Evolutionary conservation across 2,113 vertebrate species (phyloP).

Genomic region (Caracal caracal): DNA sequence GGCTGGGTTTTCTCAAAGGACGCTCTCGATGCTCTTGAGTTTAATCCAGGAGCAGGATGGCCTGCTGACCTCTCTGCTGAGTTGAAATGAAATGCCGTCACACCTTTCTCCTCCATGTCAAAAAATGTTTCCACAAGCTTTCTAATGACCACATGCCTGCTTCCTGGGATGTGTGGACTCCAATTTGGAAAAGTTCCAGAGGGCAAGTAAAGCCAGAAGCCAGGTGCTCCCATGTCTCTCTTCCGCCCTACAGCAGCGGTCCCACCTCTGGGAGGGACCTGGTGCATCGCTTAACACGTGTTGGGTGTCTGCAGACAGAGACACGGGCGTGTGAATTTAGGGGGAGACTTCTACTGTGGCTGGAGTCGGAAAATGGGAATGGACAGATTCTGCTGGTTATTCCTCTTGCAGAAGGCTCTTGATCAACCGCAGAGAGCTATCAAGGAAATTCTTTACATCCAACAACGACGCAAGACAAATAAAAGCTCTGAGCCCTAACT

Average conservation of each 20-base stretch:
- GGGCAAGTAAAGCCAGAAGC: background rate
- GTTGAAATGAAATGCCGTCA: background rate
- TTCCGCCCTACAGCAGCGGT: background rate
- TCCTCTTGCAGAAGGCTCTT: background rate
- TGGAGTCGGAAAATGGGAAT: background rate
- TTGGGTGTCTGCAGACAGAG: background rate
- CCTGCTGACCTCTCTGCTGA: background rate
- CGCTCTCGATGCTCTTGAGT: background rate
- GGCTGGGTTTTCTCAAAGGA: background rate
- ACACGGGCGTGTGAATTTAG: accelerated
- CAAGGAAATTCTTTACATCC: conserved; percentile 25
- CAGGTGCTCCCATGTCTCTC: background rate
- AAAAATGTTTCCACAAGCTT: background rate
- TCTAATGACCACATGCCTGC: background rate
- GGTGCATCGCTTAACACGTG: accelerated
- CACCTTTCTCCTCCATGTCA: background rate
- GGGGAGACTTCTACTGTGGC: accelerated
- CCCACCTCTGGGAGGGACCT: accelerated
- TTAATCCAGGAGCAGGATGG: background rate
- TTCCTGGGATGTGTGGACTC: background rate
- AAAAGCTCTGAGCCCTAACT: background rate
- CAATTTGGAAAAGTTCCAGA: background rate
- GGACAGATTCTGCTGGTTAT: background rate
- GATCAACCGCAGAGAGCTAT: background rate
- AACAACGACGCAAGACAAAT: background rate